Conservation (phyloP, 2,888 invertebrate genomes). For the Papilio demoleus region DNA sequence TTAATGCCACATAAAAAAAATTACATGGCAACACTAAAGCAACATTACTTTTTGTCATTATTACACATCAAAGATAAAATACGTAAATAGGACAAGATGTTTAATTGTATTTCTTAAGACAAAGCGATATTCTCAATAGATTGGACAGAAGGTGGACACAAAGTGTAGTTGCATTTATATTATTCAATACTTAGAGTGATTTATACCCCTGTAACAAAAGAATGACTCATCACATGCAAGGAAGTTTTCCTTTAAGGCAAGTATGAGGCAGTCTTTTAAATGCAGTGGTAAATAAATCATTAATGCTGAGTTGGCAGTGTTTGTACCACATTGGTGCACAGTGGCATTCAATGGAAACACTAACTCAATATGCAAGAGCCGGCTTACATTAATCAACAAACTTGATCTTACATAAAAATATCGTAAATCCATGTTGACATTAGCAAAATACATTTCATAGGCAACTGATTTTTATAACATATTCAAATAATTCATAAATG, state of each 20-base stretch:
- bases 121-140: constrained; percentile 40
- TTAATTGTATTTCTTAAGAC: constrained; percentile 40
- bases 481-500: constrained; percentile 48
- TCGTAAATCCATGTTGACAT: constrained; percentile 53
- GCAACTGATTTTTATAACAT: constrained; percentile 38
- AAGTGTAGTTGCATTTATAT: constrained; percentile 43
- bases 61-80: constrained; percentile 46
- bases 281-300: background rate
- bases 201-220: background rate
- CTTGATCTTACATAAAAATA: constrained; percentile 45
- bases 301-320: constrained; percentile 70
- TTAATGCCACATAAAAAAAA: constrained; percentile 26
- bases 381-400: constrained; percentile 58
- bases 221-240: background rate
- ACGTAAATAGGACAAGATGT: constrained; percentile 35
- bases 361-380: constrained; percentile 66
- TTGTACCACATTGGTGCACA: constrained; percentile 48
- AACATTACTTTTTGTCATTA: constrained; percentile 34
- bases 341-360: constrained; percentile 59
- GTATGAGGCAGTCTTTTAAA: background rate
- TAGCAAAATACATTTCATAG: constrained; percentile 42
- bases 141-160: constrained; percentile 42
- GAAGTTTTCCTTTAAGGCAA: background rate
- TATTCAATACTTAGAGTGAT: constrained; percentile 51
- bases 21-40: constrained; percentile 35